These are phyloP conservation scores for Sardina pilchardus DNA, from an alignment of 2,113 vertebrate species.

Conservation along the genomic window DNA sequence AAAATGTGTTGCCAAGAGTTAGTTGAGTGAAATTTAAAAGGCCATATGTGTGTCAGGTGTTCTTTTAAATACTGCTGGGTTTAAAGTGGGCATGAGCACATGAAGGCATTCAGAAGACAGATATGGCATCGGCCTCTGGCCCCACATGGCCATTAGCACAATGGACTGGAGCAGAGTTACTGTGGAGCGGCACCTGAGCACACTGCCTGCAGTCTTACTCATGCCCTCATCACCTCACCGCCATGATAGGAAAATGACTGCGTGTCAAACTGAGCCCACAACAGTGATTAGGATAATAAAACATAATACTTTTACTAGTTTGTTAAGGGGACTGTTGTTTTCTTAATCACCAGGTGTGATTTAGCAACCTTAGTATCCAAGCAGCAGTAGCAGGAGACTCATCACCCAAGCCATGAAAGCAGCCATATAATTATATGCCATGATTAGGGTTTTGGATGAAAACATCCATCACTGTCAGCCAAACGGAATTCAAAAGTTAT, in stretches of 20 bases:
- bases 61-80: background rate
- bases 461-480: conserved; percentile 43
- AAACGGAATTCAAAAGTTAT: conserved; percentile 17
- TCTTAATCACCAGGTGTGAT: conserved; percentile 52
- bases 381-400: conserved; percentile 39
- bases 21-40: background rate
- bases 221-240: background rate
- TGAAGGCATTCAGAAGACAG: background rate
- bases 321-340: conserved; percentile 46
- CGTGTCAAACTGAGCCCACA: conserved; percentile 46
- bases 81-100: background rate
- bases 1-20: background rate
- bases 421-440: conserved; percentile 42
- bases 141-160: too few relatives aligned
- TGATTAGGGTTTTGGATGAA: conserved; percentile 45
- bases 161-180: too few relatives aligned
- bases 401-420: conserved; percentile 30
- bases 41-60: background rate
- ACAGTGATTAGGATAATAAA: conserved; percentile 56
- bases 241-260: background rate
- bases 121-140: too few relatives aligned
- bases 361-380: conserved; percentile 38
- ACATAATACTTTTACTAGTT: conserved; percentile 52
- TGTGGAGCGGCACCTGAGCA: too few relatives aligned
- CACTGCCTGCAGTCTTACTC: background rate